Percentiles rank a stretch among this genome's conserved stretches.
These are phyloP conservation scores for Masticophis lateralis DNA, from an alignment of 2,797 vertebrate genomes.

Conservation along the genomic window DNA sequence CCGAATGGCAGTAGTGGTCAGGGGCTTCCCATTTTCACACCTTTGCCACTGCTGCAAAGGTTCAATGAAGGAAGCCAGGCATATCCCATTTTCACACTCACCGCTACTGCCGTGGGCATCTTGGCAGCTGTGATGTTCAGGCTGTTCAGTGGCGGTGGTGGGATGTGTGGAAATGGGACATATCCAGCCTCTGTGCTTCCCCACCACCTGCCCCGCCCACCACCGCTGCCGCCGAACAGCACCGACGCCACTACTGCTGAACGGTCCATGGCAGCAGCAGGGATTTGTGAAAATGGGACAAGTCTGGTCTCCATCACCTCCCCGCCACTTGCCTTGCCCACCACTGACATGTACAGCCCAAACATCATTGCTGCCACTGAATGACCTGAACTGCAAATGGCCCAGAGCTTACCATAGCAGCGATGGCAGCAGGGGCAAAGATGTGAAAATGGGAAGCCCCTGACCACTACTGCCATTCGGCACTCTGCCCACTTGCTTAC, in stretches of 20 bases:
- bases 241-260: too few relatives aligned
- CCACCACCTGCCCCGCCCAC: too few relatives aligned
- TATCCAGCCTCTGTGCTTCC: too few relatives aligned
- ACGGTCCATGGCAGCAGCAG: neutral
- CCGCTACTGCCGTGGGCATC: too few relatives aligned
- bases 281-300: neutral
- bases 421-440: neutral
- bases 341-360: fast-evolving
- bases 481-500: neutral
- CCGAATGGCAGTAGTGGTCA: neutral
- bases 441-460: neutral
- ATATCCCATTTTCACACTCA: too few relatives aligned
- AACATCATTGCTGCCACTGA: neutral
- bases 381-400: neutral
- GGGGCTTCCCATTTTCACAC: neutral
- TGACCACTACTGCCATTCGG: neutral
- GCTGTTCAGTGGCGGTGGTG: too few relatives aligned
- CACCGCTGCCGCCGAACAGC: too few relatives aligned
- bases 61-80: too few relatives aligned
- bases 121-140: too few relatives aligned
- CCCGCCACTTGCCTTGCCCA: neutral
- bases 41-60: neutral
- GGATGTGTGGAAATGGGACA: too few relatives aligned
- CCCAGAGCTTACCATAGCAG: too few relatives aligned
- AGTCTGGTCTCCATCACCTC: neutral